Conservation (phyloP, 2,113 vertebrate genomes). For the Gracilinanus agilis region DNA sequence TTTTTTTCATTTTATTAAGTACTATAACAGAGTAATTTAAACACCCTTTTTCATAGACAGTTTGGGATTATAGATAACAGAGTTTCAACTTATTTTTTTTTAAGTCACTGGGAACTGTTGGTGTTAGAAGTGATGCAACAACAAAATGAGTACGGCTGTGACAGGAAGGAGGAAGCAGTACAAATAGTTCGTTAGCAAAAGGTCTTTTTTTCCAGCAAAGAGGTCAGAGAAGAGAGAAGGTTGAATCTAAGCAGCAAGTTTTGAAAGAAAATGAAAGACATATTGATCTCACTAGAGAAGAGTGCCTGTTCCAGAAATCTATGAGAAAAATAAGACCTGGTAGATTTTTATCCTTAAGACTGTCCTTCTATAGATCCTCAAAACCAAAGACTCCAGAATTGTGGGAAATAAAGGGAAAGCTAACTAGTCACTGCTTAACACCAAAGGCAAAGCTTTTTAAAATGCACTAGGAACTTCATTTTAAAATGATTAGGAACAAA, state of each 20-base stretch:
- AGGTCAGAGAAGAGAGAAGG: constrained; percentile 65
- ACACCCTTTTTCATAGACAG: constrained; percentile 86
- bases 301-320: constrained; percentile 78
- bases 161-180: constrained; percentile 32
- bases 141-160: constrained; percentile 45
- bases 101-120: constrained; percentile 63
- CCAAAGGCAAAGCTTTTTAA: constrained; percentile 87
- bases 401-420: constrained; percentile 77
- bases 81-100: constrained; percentile 62
- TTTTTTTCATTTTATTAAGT: constrained; percentile 83
- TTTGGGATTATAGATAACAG: constrained; percentile 81
- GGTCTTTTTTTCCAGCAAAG: constrained; percentile 55
- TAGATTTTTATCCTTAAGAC: constrained; percentile 64
- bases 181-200: constrained; percentile 43
- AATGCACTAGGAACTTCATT: constrained; percentile 84
- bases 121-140: constrained; percentile 51
- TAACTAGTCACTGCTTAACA: constrained; percentile 85
- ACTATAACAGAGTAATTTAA: constrained; percentile 87
- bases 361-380: constrained; percentile 82
- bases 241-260: constrained; percentile 54
- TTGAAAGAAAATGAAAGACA: constrained; percentile 72
- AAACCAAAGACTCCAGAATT: constrained; percentile 87
- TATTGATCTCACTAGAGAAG: constrained; percentile 69
- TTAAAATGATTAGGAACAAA: constrained; percentile 79
- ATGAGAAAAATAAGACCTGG: constrained; percentile 64